Evolutionary conservation across 2,797 vertebrate genomes (phyloP).

Genomic region (Mustela erminea): DNA sequence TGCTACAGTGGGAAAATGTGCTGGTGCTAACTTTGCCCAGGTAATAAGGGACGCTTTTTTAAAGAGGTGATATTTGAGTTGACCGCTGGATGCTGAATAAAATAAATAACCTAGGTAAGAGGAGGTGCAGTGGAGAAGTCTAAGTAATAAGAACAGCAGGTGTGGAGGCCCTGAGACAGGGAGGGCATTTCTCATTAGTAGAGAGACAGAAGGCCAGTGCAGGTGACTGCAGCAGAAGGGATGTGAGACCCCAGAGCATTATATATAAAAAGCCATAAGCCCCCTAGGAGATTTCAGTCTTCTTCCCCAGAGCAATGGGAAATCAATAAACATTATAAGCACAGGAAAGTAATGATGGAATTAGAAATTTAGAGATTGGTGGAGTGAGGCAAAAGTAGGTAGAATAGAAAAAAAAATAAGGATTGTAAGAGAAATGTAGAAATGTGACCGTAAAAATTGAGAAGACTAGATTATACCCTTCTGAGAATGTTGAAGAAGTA

Average conservation of each 20-base stretch:
- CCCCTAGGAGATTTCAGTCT: background rate
- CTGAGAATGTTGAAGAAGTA: background rate
- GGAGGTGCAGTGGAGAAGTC: background rate
- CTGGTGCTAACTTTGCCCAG: background rate
- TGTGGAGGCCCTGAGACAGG: background rate
- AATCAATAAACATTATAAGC: background rate
- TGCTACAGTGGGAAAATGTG: background rate
- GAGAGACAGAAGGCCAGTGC: background rate
- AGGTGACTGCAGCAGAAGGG: background rate
- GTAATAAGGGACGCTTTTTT: background rate
- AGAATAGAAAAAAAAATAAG: background rate
- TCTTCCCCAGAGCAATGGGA: background rate
- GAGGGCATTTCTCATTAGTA: background rate
- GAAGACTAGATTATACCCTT: background rate
- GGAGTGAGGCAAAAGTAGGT: background rate
- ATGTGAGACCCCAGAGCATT: background rate
- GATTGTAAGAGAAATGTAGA: background rate
- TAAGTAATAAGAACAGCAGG: background rate
- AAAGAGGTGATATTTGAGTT: background rate
- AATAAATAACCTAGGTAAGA: background rate
- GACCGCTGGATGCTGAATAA: background rate
- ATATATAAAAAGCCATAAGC: background rate
- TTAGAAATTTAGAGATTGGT: slow-evolving; percentile 21
- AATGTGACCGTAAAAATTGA: background rate
- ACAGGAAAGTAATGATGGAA: background rate